Evolutionary conservation across 1,140 invertebrate species (phyloP).

Genomic region (Ectropis grisescens): DNA sequence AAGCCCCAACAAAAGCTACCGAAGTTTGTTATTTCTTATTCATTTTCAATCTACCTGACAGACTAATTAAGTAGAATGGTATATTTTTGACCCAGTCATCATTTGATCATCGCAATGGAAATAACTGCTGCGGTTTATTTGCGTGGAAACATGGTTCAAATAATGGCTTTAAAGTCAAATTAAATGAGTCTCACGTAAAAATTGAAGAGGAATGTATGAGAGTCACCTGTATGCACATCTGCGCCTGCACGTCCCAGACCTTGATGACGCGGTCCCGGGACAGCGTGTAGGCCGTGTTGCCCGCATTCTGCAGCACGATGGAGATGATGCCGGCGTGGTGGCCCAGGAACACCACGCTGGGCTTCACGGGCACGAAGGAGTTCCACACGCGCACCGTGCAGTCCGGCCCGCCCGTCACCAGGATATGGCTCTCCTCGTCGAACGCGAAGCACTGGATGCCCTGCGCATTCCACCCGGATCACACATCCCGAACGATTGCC

Average conservation of each 20-base stretch:
- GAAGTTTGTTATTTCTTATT: no score
- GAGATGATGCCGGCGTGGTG: constrained; percentile 78
- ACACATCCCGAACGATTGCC: no score
- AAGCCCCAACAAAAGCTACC: no score
- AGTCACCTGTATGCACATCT: constrained; percentile 74
- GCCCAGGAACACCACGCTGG: constrained; percentile 74
- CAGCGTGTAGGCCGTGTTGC: constrained; percentile 71
- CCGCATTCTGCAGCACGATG: constrained; percentile 72
- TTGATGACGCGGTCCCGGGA: constrained; percentile 78
- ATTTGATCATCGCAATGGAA: no score
- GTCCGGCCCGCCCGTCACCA: constrained; percentile 81
- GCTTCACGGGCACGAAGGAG: constrained; percentile 76
- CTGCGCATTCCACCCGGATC: constrained; percentile 18
- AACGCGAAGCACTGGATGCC: constrained; percentile 73
- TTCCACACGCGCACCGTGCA: constrained; percentile 82
- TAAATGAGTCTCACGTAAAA: no score
- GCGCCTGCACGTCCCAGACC: constrained; percentile 76
- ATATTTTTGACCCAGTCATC: no score
- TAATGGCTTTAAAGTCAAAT: no score
- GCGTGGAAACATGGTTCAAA: no score
- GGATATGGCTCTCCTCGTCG: constrained; percentile 68
- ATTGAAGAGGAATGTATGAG: no score
- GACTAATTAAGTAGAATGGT: no score
- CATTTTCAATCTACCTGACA: no score
- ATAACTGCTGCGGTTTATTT: no score